phyloP scores from a whole-genome alignment of 2,797 vertebrate genomes.

The Macrochelys suwanniensis region DNA sequence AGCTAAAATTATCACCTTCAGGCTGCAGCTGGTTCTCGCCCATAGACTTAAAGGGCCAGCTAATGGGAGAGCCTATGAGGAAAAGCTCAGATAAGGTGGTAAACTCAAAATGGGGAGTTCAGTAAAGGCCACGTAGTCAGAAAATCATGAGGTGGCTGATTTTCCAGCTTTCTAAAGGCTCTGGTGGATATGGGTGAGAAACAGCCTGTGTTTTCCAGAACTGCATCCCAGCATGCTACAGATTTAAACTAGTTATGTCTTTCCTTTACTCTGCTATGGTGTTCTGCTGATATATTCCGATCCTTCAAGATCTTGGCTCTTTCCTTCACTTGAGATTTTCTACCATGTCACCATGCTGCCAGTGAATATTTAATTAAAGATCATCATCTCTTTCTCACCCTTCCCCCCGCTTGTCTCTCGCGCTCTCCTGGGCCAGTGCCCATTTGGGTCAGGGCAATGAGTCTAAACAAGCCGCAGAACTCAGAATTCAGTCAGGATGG shows the following conservation, averaged over 20 bases:
- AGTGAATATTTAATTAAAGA: not conserved
- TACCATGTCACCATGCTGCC: not conserved
- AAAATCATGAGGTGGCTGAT: not conserved
- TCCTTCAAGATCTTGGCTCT: not conserved
- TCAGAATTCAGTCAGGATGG: not conserved
- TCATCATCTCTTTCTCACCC: fast-evolving
- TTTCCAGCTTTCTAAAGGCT: not conserved
- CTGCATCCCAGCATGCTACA: fast-evolving
- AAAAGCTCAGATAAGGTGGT: not conserved
- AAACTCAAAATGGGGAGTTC: not conserved
- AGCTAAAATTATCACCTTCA: fast-evolving
- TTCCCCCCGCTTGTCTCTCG: not conserved
- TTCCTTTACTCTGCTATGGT: not conserved
- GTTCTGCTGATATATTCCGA: not conserved
- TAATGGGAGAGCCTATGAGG: not conserved
- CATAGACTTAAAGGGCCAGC: not conserved
- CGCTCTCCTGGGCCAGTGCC: not conserved
- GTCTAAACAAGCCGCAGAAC: not conserved
- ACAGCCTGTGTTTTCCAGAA: not conserved
- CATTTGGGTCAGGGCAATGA: not conserved
- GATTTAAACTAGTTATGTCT: fast-evolving
- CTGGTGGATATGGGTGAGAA: not conserved
- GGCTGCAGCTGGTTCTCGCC: fast-evolving
- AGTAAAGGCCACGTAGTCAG: not conserved
- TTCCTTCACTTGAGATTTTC: not conserved